A percentile compares a stretch with the other conserved stretches of the same genome.
phyloP scores from a whole-genome alignment of 1,140 invertebrate genomes.

The Drosophila kikkawai region DNA sequence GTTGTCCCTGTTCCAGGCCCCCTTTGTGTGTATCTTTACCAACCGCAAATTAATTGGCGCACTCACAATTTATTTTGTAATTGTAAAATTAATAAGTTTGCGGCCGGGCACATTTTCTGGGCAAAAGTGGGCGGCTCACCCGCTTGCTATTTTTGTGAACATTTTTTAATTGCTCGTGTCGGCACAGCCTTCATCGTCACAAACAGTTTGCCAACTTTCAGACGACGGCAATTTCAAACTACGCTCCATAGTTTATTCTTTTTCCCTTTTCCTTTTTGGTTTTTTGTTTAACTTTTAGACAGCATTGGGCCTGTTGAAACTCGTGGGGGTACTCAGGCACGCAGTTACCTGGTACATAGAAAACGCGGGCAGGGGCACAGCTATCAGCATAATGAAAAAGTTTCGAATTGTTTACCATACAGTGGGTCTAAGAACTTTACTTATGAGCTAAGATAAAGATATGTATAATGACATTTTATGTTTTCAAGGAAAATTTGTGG shows the following conservation, averaged over 20 bases:
- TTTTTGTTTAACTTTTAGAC: slow-evolving; percentile 65
- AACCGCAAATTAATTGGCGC: slow-evolving; percentile 80
- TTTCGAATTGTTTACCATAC: slow-evolving; percentile 70
- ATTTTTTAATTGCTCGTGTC: slow-evolving; percentile 80
- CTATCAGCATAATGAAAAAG: slow-evolving; percentile 81
- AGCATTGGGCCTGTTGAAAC: slow-evolving; percentile 46
- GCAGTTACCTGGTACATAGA: slow-evolving; percentile 40
- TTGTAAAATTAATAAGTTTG: slow-evolving; percentile 82
- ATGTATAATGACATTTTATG: neutral
- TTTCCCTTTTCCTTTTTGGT: slow-evolving; percentile 13
- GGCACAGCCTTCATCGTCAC: slow-evolving; percentile 53
- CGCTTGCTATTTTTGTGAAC: slow-evolving; percentile 46
- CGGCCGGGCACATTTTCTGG: slow-evolving; percentile 52
- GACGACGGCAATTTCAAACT: slow-evolving; percentile 61
- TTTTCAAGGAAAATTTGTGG: neutral
- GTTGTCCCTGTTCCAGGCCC: neutral
- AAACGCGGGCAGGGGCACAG: slow-evolving; percentile 10
- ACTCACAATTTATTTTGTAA: slow-evolving; percentile 78
- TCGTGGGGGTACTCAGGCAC: slow-evolving; percentile 30
- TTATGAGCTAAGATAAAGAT: slow-evolving; percentile 3
- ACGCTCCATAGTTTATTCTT: slow-evolving; percentile 52
- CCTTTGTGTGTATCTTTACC: slow-evolving; percentile 69
- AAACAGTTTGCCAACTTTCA: slow-evolving; percentile 62
- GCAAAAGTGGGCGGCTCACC: slow-evolving; percentile 19
- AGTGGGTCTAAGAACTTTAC: slow-evolving; percentile 50